phyloP scores from a whole-genome alignment of 1,140 invertebrate species.

The Hylyphantes graminicola region DNA sequence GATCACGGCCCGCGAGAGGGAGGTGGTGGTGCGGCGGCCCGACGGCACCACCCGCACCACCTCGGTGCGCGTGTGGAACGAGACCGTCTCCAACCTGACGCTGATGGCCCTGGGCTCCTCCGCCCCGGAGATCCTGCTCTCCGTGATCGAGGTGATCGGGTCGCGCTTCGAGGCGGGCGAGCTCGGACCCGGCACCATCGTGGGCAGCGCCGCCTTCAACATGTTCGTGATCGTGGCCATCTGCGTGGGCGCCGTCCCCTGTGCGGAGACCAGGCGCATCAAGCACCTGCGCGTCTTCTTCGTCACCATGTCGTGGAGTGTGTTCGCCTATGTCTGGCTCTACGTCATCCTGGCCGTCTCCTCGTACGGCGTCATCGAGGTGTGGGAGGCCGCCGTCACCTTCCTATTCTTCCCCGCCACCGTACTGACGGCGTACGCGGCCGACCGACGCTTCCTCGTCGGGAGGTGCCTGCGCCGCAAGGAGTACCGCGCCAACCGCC shows the following conservation, averaged over 20 bases:
- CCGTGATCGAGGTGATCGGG: slow-evolving; percentile 95
- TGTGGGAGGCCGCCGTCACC: slow-evolving; percentile 96
- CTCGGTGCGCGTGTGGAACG: slow-evolving; percentile 86
- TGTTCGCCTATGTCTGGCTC: slow-evolving; percentile 99
- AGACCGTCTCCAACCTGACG: slow-evolving; percentile 98
- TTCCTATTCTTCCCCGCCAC: slow-evolving; percentile 97
- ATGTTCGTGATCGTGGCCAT: slow-evolving; percentile 97
- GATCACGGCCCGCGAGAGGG: slow-evolving; percentile 96
- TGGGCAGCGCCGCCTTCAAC: slow-evolving; percentile 99
- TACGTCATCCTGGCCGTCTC: slow-evolving; percentile 93
- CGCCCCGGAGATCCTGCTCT: slow-evolving; percentile 97
- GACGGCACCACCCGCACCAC: slow-evolving; percentile 88
- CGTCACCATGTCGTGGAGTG: slow-evolving; percentile 96
- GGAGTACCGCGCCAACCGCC: slow-evolving; percentile 90
- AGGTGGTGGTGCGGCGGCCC: slow-evolving; percentile 83
- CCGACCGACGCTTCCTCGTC: slow-evolving; percentile 88
- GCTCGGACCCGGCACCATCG: slow-evolving; percentile 95
- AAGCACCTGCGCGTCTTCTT: slow-evolving; percentile 98
- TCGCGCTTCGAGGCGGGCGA: slow-evolving; percentile 96
- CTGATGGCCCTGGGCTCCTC: slow-evolving; percentile 99
- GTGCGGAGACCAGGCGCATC: slow-evolving; percentile 85
- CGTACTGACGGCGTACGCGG: slow-evolving; percentile 96
- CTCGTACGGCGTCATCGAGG: slow-evolving; percentile 85
- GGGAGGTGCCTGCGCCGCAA: slow-evolving; percentile 89
- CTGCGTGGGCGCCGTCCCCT: slow-evolving; percentile 93